phyloP scores from a whole-genome alignment of 1,140 invertebrate genomes.

The Neuroterus valhalla region DNA sequence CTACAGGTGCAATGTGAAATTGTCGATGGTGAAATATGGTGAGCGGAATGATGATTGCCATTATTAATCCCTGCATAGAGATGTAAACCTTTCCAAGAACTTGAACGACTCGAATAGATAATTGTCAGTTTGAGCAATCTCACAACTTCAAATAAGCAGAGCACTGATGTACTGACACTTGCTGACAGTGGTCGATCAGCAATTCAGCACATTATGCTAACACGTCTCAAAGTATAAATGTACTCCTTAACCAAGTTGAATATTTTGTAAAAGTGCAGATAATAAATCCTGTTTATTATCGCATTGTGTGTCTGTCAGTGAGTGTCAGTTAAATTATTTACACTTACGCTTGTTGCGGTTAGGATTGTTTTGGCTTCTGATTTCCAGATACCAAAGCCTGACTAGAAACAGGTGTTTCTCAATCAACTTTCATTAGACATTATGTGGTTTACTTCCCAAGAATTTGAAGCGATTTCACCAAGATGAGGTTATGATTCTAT shows the following conservation, averaged over 20 bases:
- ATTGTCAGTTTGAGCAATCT: background rate
- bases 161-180: background rate
- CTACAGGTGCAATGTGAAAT: background rate
- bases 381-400: background rate
- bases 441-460: background rate
- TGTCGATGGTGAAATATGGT: constrained; percentile 10
- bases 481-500: background rate
- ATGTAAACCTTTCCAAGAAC: no score
- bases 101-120: no score
- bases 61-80: background rate
- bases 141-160: background rate
- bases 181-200: background rate
- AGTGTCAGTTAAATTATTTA: constrained; percentile 12
- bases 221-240: background rate
- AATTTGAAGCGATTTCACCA: background rate
- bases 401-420: constrained; percentile 3
- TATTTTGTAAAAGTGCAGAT: background rate
- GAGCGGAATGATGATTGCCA: background rate
- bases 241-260: background rate
- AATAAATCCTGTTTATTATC: constrained; percentile 20
- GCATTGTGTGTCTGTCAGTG: background rate
- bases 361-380: constrained; percentile 13
- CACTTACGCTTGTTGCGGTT: constrained; percentile 1
- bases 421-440: background rate
- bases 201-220: background rate